These are phyloP conservation scores for Phthorimaea operculella DNA, from an alignment of 1,140 invertebrate species.

Conservation along the genomic window DNA sequence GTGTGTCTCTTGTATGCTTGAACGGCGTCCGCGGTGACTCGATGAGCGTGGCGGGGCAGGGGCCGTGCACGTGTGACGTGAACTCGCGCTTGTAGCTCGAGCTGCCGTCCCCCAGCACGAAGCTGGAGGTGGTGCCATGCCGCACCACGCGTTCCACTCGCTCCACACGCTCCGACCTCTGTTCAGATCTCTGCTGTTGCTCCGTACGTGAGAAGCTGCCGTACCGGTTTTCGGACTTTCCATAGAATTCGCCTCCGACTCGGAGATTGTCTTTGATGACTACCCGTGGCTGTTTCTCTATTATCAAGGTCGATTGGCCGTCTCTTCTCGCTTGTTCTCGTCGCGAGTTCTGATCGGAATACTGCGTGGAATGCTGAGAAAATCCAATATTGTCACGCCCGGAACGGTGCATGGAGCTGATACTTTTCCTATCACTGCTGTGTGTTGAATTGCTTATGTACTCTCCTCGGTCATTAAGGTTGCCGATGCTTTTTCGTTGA, in stretches of 20 bases:
- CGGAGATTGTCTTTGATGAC: slow-evolving; percentile 73
- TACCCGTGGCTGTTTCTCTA: slow-evolving; percentile 69
- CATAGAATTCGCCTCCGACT: slow-evolving; percentile 77
- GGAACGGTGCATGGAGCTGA: slow-evolving; percentile 79
- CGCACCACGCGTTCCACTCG: slow-evolving; percentile 66
- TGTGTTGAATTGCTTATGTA: slow-evolving; percentile 74
- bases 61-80: slow-evolving; percentile 74
- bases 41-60: slow-evolving; percentile 81
- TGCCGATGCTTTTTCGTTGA: slow-evolving; percentile 82
- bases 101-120: slow-evolving; percentile 75
- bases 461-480: slow-evolving; percentile 77
- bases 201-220: slow-evolving; percentile 71
- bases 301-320: slow-evolving; percentile 53
- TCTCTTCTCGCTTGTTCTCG: slow-evolving; percentile 57
- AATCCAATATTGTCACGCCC: slow-evolving; percentile 62
- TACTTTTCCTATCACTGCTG: slow-evolving; percentile 76
- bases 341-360: slow-evolving; percentile 54
- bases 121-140: slow-evolving; percentile 76
- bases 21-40: slow-evolving; percentile 79
- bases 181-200: slow-evolving; percentile 60
- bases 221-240: slow-evolving; percentile 72
- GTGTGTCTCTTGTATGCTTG: slow-evolving; percentile 83
- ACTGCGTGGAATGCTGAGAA: slow-evolving; percentile 41
- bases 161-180: slow-evolving; percentile 53
- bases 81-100: slow-evolving; percentile 84